phyloP scores from a whole-genome alignment of 1,140 invertebrate genomes.

The Drosophila gunungcola region DNA sequence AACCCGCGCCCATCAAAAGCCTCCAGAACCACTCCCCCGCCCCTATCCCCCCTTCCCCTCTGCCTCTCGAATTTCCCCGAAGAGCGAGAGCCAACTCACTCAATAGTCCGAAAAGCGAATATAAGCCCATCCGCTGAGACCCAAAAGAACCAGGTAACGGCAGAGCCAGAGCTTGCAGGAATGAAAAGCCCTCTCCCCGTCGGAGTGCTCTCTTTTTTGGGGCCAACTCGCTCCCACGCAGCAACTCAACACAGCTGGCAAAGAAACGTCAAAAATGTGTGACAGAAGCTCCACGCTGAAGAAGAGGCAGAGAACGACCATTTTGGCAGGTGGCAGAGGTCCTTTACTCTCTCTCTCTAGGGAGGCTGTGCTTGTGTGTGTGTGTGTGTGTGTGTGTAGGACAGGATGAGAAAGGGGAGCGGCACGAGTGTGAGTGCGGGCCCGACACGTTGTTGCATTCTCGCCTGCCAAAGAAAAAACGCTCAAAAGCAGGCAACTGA shows the following conservation, averaged over 20 bases:
- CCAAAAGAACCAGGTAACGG: conserved; percentile 55
- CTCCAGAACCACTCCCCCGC: conserved; percentile 1
- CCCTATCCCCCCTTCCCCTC: neutral
- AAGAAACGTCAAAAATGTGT: conserved; percentile 71
- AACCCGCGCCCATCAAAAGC: conserved; percentile 52
- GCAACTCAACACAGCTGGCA: conserved; percentile 69
- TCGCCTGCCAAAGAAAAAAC: conserved; percentile 41
- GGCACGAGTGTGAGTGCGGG: conserved; percentile 56
- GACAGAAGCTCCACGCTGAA: conserved; percentile 51
- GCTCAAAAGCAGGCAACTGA: conserved; percentile 61
- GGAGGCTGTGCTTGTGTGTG: conserved; percentile 60
- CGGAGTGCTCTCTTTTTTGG: conserved; percentile 10
- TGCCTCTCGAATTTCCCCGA: neutral
- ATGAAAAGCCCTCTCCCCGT: conserved; percentile 15
- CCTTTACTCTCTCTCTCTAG: conserved; percentile 33
- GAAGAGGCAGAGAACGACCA: conserved; percentile 40
- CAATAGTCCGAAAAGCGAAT: conserved; percentile 71
- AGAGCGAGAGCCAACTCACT: conserved; percentile 55
- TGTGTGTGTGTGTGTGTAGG: neutral
- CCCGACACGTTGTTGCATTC: conserved; percentile 79
- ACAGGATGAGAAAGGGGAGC: conserved; percentile 5
- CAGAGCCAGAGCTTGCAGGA: conserved; percentile 57
- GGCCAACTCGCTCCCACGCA: conserved; percentile 46
- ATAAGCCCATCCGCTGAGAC: conserved; percentile 31
- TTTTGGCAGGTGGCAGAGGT: conserved; percentile 59